phyloP scores from a whole-genome alignment of 1,140 invertebrate species.

The Harpegnathos saltator region DNA sequence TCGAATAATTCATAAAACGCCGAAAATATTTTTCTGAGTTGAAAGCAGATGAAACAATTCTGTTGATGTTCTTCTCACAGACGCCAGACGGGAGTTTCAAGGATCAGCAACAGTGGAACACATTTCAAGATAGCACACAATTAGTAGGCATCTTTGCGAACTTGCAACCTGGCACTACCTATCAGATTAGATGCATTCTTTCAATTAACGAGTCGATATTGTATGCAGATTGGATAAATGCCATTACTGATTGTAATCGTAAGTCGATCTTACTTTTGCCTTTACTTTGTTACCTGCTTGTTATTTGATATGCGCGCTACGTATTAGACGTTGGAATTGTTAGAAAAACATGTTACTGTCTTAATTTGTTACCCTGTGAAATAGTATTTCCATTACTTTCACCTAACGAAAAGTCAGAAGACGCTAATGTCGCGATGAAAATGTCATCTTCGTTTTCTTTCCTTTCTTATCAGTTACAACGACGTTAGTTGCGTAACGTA shows the following conservation, averaged over 20 bases:
- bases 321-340: too few species aligned
- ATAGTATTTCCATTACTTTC: background rate
- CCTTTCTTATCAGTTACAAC: background rate
- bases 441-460: background rate
- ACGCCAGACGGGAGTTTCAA: background rate
- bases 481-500: background rate
- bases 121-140: conserved; percentile 26
- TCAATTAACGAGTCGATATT: background rate
- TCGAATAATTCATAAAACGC: background rate
- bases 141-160: background rate
- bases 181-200: background rate
- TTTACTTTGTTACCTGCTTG: too few species aligned
- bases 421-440: background rate
- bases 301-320: too few species aligned
- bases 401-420: background rate
- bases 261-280: background rate
- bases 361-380: too few species aligned
- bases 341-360: too few species aligned
- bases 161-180: background rate
- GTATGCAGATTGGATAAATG: background rate
- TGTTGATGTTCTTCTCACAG: background rate
- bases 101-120: background rate
- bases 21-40: background rate
- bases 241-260: conserved; percentile 21
- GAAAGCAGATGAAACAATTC: background rate